Base-by-base conservation (phyloP, 1,140 invertebrate genomes). In the Diachasma alloeum region DNA sequence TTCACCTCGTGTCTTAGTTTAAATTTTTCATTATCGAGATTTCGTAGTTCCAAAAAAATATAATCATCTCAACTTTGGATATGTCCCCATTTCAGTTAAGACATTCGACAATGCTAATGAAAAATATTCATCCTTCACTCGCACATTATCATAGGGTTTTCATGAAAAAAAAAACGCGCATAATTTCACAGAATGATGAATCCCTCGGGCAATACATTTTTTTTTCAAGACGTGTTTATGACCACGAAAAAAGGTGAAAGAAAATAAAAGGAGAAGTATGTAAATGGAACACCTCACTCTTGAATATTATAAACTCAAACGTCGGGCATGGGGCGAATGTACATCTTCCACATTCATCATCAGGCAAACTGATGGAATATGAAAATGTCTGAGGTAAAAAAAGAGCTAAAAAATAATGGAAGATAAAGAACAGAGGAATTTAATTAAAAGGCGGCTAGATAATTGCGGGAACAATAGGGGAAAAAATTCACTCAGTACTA, bases 1-100 rank as follows among this genome's bases (percentile, higher is more conserved):
- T n/a, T n/a, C 10, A 46, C n/a, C 17, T 17, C 48, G 2, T 9
- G 48, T 8, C n/a, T 53, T 53, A 8, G 17, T 53, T 53, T 17
- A 53, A 19, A 53, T 13, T 63, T 24, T 63, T 63, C 9, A 63
- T 56, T 22, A 56, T 63, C 59, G 59, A 63, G 24, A 63, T 8
- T 63, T 63, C 26, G 19, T 31, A 63, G 19, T 63, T 63, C 24
- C 59, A 63, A 63, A 26, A 63, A 63, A 63, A 63, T 63, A 63
- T 63, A 63, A 63, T 10, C 9, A 63, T 31, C 42, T 72, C 44
- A 71, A 63, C 69, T 63, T 76, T 17, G 13, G 48, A 59, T 44
- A 26, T 36, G 17, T 76, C 46, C 69, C 6, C 48, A 24, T 71
- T 63, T 31, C 1, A 63, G 59, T 26, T 63, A 31, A 63, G 48